These are phyloP conservation scores for Reticulitermes lucifugus DNA, from an alignment of 2,888 invertebrate species.

Conservation along the genomic window DNA sequence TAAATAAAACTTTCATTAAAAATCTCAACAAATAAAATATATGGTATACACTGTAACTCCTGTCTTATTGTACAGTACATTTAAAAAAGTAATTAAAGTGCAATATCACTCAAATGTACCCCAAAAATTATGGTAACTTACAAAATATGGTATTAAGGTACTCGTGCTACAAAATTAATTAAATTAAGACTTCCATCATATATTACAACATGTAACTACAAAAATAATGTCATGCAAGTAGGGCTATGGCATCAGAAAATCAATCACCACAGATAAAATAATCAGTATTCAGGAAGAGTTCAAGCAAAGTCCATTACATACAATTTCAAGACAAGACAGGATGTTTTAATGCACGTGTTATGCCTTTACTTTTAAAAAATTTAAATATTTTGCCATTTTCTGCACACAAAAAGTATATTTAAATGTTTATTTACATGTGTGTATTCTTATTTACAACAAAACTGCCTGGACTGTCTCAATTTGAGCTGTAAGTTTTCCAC, in stretches of 20 bases:
- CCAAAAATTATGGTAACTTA: neutral
- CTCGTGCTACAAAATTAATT: neutral
- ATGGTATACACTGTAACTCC: neutral
- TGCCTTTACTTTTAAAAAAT: neutral
- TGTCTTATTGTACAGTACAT: neutral
- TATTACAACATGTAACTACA: neutral
- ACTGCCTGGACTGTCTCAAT: neutral
- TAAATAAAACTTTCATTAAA: neutral
- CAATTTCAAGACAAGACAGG: neutral
- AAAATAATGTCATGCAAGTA: neutral
- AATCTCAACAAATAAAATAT: conserved; percentile 11
- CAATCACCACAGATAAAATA: neutral
- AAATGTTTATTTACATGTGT: neutral
- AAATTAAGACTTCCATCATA: neutral
- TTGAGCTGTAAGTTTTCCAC: neutral
- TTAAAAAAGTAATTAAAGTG: neutral
- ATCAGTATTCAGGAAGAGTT: neutral
- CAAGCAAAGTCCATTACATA: neutral
- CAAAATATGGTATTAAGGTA: neutral
- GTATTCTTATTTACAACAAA: neutral
- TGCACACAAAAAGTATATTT: neutral
- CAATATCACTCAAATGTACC: neutral
- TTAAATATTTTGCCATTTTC: neutral
- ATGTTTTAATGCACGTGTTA: neutral
- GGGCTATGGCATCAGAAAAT: neutral